Percentiles rank a stretch among this genome's conserved stretches.
phyloP scores from a whole-genome alignment of 1,140 invertebrate genomes.

The Lucilia sericata region DNA sequence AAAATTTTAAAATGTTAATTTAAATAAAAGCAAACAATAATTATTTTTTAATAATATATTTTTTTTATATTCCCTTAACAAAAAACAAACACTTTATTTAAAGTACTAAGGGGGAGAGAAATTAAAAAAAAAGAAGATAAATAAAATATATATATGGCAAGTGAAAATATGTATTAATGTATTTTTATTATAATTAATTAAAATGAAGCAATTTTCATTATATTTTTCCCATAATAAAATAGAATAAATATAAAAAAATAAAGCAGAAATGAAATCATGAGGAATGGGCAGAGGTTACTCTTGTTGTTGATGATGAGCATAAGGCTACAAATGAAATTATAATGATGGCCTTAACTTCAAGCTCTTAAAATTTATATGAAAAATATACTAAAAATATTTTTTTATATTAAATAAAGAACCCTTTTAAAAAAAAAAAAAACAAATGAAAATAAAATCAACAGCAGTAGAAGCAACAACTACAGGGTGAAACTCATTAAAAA shows the following conservation, averaged over 20 bases:
- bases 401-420: neutral
- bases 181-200: slow-evolving; percentile 20
- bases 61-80: neutral
- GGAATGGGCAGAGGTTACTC: neutral
- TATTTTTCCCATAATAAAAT: neutral
- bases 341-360: slow-evolving; percentile 1
- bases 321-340: neutral
- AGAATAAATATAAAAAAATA: neutral
- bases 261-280: neutral
- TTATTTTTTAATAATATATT: neutral
- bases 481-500: neutral
- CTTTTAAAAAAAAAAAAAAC: neutral
- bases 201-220: slow-evolving; percentile 27
- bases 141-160: neutral
- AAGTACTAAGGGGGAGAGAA: neutral
- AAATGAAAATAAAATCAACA: neutral
- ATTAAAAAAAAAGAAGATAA: neutral
- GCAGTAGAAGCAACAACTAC: neutral
- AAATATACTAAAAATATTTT: neutral
- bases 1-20: neutral
- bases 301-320: neutral
- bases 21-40: neutral
- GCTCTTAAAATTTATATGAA: neutral
- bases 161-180: neutral
- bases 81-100: neutral